A percentile compares a stretch with the other conserved stretches of the same genome.
These are phyloP conservation scores for Latrodectus hesperus DNA, from an alignment of 2,888 invertebrate species.

Conservation along the genomic window DNA sequence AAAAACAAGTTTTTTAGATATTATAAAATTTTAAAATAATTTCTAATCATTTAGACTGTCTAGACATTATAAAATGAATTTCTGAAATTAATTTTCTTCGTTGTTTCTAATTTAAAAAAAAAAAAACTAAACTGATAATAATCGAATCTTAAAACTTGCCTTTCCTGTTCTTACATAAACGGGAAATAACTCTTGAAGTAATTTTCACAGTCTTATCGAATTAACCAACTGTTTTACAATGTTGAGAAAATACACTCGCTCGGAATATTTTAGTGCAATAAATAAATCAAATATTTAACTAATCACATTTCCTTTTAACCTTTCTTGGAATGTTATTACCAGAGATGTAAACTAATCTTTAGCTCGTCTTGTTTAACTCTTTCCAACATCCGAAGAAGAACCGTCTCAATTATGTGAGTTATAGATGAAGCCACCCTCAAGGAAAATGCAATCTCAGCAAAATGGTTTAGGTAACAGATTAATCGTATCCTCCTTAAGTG, in stretches of 20 bases:
- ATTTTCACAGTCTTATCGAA: constrained; percentile 10
- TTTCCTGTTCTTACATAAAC: not conserved
- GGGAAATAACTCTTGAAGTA: constrained; percentile 7
- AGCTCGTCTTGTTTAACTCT: constrained; percentile 28
- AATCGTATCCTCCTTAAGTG: constrained; percentile 14
- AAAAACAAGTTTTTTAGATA: too few species aligned
- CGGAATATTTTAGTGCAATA: constrained; percentile 1
- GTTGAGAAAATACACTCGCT: constrained; percentile 30
- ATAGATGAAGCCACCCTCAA: not conserved
- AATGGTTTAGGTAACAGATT: constrained; percentile 4
- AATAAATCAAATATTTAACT: constrained; percentile 42
- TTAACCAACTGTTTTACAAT: constrained; percentile 18
- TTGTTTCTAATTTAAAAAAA: too few species aligned
- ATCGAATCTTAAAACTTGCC: not conserved
- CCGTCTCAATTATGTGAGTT: constrained; percentile 18
- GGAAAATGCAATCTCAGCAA: constrained; percentile 4
- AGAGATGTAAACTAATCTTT: constrained; percentile 25
- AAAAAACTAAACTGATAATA: too few species aligned
- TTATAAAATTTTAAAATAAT: too few species aligned
- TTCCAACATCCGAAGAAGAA: constrained; percentile 26
- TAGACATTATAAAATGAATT: too few species aligned
- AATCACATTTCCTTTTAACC: constrained; percentile 27
- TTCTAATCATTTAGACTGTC: too few species aligned
- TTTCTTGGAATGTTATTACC: constrained; percentile 10
- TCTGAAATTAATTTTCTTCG: too few species aligned